A percentile compares a stretch with the other conserved stretches of the same genome.
Evolutionary conservation across 1,140 invertebrate species (phyloP).

Genomic region (Drosophila jambulina): DNA sequence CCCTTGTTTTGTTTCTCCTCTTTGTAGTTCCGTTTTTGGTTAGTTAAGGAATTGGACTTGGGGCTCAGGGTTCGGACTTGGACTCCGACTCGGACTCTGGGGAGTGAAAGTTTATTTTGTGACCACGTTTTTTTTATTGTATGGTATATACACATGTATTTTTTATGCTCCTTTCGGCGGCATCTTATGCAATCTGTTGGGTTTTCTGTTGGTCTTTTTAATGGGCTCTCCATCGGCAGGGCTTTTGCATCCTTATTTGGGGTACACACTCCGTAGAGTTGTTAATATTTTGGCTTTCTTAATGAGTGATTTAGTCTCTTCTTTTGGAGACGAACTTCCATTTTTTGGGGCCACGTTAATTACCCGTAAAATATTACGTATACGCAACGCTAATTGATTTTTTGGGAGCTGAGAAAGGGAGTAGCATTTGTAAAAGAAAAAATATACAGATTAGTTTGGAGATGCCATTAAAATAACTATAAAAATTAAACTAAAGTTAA

Average conservation of each 20-base stretch:
- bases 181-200: slow-evolving; percentile 57
- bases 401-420: slow-evolving; percentile 12
- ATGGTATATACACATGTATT: slow-evolving; percentile 24
- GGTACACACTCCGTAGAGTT: slow-evolving; percentile 22
- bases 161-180: slow-evolving; percentile 60
- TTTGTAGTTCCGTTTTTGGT: slow-evolving; percentile 69
- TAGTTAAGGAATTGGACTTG: slow-evolving; percentile 63
- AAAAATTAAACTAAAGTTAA: not conserved
- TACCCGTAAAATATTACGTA: slow-evolving; percentile 63
- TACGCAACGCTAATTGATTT: slow-evolving; percentile 57
- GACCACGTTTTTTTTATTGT: slow-evolving; percentile 25
- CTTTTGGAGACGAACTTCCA: slow-evolving; percentile 4
- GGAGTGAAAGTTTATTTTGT: slow-evolving; percentile 68
- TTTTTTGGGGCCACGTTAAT: slow-evolving; percentile 14
- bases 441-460: not conserved
- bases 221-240: slow-evolving; percentile 31
- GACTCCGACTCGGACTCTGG: slow-evolving; percentile 27
- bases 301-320: slow-evolving; percentile 43
- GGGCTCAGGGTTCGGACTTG: slow-evolving; percentile 13
- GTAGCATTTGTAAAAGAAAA: slow-evolving; percentile 15
- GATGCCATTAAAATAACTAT: slow-evolving; percentile 7
- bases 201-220: slow-evolving; percentile 37
- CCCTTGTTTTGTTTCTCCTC: slow-evolving; percentile 20
- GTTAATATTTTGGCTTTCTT: slow-evolving; percentile 37
- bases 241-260: slow-evolving; percentile 53